Evolutionary conservation across 2,888 invertebrate species (phyloP).

Genomic region (Lordiphosa fenestrarum): DNA sequence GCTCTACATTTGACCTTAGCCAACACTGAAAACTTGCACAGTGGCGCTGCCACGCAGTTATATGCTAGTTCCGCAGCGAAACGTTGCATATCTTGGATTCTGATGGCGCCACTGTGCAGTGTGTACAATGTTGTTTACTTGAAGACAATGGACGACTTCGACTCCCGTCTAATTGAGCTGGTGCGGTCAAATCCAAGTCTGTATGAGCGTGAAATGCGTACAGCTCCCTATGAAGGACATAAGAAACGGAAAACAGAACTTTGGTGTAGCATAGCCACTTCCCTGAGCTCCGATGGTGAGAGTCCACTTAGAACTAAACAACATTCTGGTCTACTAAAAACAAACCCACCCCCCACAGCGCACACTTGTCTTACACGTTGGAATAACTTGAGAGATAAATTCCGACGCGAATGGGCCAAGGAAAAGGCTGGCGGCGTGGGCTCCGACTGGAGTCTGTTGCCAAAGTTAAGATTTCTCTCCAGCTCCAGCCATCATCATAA

Average conservation of each 20-base stretch:
- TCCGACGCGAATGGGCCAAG: conserved; percentile 56
- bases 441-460: conserved; percentile 59
- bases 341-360: conserved; percentile 31
- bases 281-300: conserved; percentile 68
- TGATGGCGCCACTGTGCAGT: conserved; percentile 5
- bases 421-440: conserved; percentile 27
- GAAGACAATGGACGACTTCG: conserved; percentile 48
- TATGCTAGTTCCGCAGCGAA: not conserved
- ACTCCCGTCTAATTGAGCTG: conserved; percentile 61
- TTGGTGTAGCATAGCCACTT: conserved; percentile 70
- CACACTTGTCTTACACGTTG: conserved; percentile 64
- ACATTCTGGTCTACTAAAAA: too few relatives aligned
- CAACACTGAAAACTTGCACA: not conserved
- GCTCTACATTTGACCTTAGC: too few relatives aligned
- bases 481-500: conserved; percentile 35
- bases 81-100: conserved; percentile 4
- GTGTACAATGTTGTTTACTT: conserved; percentile 5
- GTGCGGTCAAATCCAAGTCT: conserved; percentile 69
- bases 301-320: not conserved
- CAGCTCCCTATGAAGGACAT: conserved; percentile 55
- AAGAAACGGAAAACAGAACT: conserved; percentile 64
- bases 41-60: conserved; percentile 1
- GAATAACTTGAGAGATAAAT: conserved; percentile 64
- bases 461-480: conserved; percentile 57
- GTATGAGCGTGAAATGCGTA: conserved; percentile 59